Evolutionary conservation across 2,797 vertebrate genomes (phyloP).

Genomic region (Cossypha polioptera): DNA sequence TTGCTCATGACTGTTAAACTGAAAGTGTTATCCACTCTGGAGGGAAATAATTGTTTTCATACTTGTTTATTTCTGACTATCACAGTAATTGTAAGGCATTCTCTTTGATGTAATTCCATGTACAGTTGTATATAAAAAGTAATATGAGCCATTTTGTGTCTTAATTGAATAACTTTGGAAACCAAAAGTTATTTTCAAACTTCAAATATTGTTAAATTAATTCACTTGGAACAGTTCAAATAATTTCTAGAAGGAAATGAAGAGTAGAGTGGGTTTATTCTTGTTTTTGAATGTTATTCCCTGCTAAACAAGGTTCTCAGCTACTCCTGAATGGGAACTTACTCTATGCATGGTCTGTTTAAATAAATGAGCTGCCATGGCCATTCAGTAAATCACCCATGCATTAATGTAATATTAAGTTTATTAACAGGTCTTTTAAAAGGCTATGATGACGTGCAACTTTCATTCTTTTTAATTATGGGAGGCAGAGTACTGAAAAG

Average conservation of each 20-base stretch:
- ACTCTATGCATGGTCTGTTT: not conserved
- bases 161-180: constrained; percentile 8
- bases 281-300: not conserved
- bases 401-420: not conserved
- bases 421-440: not conserved
- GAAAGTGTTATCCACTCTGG: constrained; percentile 22
- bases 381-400: not conserved
- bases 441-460: not conserved
- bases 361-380: not conserved
- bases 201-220: not conserved
- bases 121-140: not conserved
- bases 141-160: not conserved
- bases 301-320: not conserved
- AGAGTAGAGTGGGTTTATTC: not conserved
- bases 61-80: constrained; percentile 45
- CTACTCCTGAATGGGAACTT: not conserved
- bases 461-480: not conserved
- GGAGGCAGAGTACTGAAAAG: not conserved
- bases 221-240: not conserved
- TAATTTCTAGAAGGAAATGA: not conserved
- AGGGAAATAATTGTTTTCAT: constrained; percentile 35
- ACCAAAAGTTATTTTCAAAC: not conserved
- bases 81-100: constrained; percentile 3
- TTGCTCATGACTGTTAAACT: constrained; percentile 34
- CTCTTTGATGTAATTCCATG: not conserved